Conservation (phyloP, 2,113 vertebrate species). For the Redunca redunca region DNA sequence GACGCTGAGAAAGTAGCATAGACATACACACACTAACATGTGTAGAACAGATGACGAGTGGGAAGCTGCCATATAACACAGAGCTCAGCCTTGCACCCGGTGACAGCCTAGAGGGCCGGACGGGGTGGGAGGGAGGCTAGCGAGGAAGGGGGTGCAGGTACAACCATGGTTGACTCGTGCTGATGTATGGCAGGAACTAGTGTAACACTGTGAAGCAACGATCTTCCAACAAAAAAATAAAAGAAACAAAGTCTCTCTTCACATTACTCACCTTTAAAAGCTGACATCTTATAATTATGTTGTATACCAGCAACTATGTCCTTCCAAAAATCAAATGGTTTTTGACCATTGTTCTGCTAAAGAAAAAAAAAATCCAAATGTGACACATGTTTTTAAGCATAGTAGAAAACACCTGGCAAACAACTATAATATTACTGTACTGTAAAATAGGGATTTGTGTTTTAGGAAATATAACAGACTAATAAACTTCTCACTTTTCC, state of each 20-base stretch:
- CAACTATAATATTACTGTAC: not conserved
- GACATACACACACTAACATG: not conserved
- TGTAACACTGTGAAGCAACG: not conserved
- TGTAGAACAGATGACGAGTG: not conserved
- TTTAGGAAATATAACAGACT: not conserved
- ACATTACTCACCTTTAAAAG: slow-evolving; percentile 91
- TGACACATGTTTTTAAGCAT: slow-evolving; percentile 15
- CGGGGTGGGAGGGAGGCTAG: not conserved
- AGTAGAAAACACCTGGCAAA: slow-evolving; percentile 23
- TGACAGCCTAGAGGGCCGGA: not conserved
- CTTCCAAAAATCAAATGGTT: slow-evolving; percentile 95
- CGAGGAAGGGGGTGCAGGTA: not conserved
- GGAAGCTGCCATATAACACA: not conserved
- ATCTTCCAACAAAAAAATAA: not conserved
- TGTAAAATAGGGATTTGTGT: not conserved
- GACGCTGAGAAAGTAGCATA: not conserved
- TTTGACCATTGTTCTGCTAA: slow-evolving; percentile 85
- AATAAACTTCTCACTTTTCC: not conserved
- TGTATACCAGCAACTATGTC: slow-evolving; percentile 94
- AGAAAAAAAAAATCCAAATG: slow-evolving; percentile 50
- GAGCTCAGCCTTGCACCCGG: not conserved
- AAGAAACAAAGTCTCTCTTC: not conserved
- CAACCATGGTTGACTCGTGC: not conserved
- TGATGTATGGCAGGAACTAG: not conserved
- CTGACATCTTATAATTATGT: slow-evolving; percentile 95